Percentiles rank a stretch among this genome's conserved stretches.
phyloP scores from a whole-genome alignment of 1,140 invertebrate species.

The Dryas iulia region DNA sequence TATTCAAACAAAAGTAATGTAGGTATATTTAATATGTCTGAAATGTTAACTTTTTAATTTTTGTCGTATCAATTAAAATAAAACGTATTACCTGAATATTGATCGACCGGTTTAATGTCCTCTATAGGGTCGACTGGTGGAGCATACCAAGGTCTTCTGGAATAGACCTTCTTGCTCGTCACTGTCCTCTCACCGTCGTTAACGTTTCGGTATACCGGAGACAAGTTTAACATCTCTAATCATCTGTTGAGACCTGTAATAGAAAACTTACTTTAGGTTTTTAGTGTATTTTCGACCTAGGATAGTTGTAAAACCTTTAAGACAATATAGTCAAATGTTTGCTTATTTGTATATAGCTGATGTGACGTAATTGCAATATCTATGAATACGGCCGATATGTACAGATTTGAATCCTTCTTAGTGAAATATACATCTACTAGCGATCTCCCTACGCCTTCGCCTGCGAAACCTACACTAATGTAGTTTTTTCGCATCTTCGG shows the following conservation, averaged over 20 bases:
- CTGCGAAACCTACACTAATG: too few relatives aligned
- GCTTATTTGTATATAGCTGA: too few relatives aligned
- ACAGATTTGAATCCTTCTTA: too few relatives aligned
- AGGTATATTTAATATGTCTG: too few relatives aligned
- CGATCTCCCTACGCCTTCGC: too few relatives aligned
- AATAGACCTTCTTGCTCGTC: conserved; percentile 65
- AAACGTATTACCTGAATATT: conserved; percentile 46
- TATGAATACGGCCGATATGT: too few relatives aligned
- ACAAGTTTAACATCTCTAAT: conserved; percentile 75
- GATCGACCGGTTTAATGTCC: conserved; percentile 40
- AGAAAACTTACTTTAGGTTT: not conserved
- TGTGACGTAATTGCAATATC: too few relatives aligned
- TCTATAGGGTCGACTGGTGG: conserved; percentile 48
- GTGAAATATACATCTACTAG: too few relatives aligned
- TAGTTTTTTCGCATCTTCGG: too few relatives aligned
- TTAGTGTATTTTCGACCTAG: not conserved
- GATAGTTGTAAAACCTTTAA: not conserved
- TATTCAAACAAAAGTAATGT: too few relatives aligned
- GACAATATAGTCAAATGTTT: too few relatives aligned
- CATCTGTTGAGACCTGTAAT: conserved; percentile 65
- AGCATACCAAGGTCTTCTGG: conserved; percentile 66
- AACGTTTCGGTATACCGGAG: conserved; percentile 62
- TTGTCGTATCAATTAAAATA: not conserved
- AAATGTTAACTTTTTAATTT: not conserved
- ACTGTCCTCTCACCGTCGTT: conserved; percentile 55